phyloP scores from a whole-genome alignment of 2,797 vertebrate genomes.

The Dicrostonyx torquatus region DNA sequence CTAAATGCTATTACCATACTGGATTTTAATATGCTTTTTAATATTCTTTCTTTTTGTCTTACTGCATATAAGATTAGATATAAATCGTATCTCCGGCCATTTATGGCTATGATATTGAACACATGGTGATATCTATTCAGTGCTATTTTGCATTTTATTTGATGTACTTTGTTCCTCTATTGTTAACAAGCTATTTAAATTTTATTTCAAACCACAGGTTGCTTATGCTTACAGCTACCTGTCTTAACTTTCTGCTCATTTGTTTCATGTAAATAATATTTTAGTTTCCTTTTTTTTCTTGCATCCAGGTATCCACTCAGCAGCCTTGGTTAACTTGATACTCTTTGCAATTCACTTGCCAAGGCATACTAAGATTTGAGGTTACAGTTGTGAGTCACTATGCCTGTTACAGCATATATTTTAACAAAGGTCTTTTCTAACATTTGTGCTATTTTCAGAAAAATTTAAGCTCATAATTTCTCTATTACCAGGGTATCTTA shows the following conservation, averaged over 20 bases:
- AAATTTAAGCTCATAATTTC: not conserved
- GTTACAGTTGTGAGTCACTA: not conserved
- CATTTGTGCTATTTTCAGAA: not conserved
- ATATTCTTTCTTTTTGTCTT: not conserved
- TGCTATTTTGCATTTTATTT: not conserved
- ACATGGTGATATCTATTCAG: not conserved
- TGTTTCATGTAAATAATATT: not conserved
- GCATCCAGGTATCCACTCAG: not conserved
- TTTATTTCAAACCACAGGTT: not conserved
- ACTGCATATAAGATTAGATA: not conserved
- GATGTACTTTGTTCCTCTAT: not conserved
- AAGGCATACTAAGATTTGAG: not conserved
- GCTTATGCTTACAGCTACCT: not conserved
- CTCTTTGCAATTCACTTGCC: not conserved
- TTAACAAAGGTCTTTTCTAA: not conserved
- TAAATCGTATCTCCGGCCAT: not conserved
- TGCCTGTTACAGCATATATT: not conserved
- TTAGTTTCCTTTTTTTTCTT: not conserved
- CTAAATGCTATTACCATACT: not conserved
- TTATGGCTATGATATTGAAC: not conserved
- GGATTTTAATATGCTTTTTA: not conserved
- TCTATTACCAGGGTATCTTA: not conserved
- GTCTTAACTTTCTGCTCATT: not conserved
- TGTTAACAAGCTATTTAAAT: constrained; percentile 14
- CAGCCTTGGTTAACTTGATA: not conserved